phyloP scores from a whole-genome alignment of 2,113 vertebrate species.

The Syrmaticus mikado region DNA sequence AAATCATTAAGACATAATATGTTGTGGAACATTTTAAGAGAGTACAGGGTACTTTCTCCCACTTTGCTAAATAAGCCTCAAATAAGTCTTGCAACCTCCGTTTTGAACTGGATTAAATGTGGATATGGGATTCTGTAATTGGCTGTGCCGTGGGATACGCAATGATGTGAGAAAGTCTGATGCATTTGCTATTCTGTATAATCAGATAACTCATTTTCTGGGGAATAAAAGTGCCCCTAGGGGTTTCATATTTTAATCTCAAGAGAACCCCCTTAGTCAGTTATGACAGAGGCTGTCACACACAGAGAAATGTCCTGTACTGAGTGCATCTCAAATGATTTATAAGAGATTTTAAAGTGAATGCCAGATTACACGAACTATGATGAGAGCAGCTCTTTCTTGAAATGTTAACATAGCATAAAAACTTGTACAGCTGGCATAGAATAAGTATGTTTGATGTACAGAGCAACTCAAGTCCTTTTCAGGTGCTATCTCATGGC shows the following conservation, averaged over 20 bases:
- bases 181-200: neutral
- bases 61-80: neutral
- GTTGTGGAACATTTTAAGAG: neutral
- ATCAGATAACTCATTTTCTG: neutral
- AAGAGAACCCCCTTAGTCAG: neutral
- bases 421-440: neutral
- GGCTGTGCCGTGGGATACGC: neutral
- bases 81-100: neutral
- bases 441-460: neutral
- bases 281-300: neutral
- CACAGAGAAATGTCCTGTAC: neutral
- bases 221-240: fast-evolving
- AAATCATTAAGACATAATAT: neutral
- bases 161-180: neutral
- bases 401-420: neutral
- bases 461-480: neutral
- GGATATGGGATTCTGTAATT: fast-evolving
- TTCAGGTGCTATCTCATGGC: neutral
- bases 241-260: neutral
- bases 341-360: neutral
- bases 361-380: neutral
- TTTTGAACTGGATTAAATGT: neutral
- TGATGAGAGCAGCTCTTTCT: too few species aligned
- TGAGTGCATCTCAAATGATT: neutral
- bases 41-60: neutral